Conservation (phyloP, 2,113 vertebrate species). For the Forbesichthys papilliferus region DNA sequence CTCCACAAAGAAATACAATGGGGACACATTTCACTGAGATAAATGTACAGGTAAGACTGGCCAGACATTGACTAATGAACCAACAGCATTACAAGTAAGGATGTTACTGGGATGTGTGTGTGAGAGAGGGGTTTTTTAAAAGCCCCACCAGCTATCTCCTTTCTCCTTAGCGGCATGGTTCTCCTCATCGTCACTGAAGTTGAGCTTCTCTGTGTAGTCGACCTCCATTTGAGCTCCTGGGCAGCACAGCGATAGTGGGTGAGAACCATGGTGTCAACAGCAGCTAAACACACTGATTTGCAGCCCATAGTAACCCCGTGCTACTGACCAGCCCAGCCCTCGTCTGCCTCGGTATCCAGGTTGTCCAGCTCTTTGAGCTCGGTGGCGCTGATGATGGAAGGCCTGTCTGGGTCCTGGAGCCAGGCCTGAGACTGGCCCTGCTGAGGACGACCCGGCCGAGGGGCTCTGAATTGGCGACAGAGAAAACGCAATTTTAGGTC, state of each 20-base stretch:
- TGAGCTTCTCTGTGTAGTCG: constrained; percentile 97
- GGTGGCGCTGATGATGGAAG: constrained; percentile 92
- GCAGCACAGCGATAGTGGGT: not conserved
- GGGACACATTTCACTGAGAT: not conserved
- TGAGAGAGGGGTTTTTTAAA: not conserved
- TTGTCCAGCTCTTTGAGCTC: constrained; percentile 97
- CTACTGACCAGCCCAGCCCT: constrained; percentile 95
- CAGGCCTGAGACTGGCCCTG: constrained; percentile 79
- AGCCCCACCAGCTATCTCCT: constrained; percentile 82
- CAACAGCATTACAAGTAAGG: not conserved
- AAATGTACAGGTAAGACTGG: not conserved
- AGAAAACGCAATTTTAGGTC: not conserved
- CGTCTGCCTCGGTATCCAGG: constrained; percentile 93
- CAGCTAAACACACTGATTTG: not conserved
- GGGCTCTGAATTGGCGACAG: constrained; percentile 68
- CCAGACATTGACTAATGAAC: not conserved
- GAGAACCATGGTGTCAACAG: not conserved
- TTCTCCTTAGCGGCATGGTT: constrained; percentile 90
- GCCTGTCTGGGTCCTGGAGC: constrained; percentile 89
- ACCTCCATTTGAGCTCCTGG: constrained; percentile 98
- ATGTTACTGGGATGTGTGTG: not conserved
- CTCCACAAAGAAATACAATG: not conserved
- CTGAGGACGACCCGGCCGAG: constrained; percentile 75
- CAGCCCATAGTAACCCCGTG: not conserved
- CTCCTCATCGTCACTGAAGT: constrained; percentile 98